Percentiles rank a stretch among this genome's conserved stretches.
These are phyloP conservation scores for Thymelicus sylvestris DNA, from an alignment of 2,888 invertebrate genomes.

Conservation along the genomic window DNA sequence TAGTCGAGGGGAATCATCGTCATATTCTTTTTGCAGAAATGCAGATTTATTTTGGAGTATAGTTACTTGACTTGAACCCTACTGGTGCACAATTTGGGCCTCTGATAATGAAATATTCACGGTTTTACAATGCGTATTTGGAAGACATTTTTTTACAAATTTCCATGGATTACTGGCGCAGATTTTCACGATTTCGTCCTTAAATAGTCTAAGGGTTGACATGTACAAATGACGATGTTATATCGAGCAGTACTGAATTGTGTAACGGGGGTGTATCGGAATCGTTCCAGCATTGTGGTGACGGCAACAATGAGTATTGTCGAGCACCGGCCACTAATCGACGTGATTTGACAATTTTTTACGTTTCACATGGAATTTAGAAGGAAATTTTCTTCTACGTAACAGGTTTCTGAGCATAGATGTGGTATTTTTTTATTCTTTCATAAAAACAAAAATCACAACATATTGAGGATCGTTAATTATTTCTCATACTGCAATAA, in stretches of 20 bases:
- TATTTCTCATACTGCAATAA: no score
- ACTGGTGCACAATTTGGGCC: background rate
- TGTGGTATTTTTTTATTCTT: constrained; percentile 18
- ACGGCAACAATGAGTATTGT: constrained; percentile 72
- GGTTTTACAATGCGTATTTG: background rate
- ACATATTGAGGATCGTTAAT: no score
- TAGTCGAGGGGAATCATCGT: background rate
- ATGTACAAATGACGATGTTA: constrained; percentile 66
- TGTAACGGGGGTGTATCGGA: constrained; percentile 62
- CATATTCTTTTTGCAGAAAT: background rate
- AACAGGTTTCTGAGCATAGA: constrained; percentile 20
- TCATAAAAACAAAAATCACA: no score
- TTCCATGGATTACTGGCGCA: constrained; percentile 64
- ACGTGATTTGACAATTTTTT: constrained; percentile 77
- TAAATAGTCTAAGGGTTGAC: constrained; percentile 72
- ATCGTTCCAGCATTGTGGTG: constrained; percentile 69
- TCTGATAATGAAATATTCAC: constrained; percentile 6
- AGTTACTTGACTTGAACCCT: background rate
- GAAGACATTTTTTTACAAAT: constrained; percentile 43
- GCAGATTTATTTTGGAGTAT: background rate
- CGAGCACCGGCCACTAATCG: constrained; percentile 80
- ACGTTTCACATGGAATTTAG: constrained; percentile 45
- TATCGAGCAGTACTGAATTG: constrained; percentile 69
- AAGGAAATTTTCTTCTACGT: constrained; percentile 38
- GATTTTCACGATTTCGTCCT: constrained; percentile 57